These are phyloP conservation scores for Penelope pileata DNA, from an alignment of 2,113 vertebrate genomes.

Conservation along the genomic window DNA sequence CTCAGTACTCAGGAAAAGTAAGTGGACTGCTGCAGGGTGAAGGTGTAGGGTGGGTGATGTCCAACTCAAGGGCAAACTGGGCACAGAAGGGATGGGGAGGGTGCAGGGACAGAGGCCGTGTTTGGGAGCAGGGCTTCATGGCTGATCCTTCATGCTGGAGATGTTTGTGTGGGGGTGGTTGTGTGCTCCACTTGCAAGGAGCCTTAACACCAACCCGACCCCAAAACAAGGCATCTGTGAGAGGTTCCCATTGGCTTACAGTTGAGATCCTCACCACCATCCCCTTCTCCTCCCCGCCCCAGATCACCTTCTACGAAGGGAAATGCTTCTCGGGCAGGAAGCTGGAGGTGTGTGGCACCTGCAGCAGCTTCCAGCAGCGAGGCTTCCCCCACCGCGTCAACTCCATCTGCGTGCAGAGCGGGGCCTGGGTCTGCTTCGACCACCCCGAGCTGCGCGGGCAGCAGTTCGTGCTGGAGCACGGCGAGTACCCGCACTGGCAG, in stretches of 20 bases:
- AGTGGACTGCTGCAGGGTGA: constrained; percentile 46
- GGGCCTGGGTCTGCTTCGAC: constrained; percentile 90
- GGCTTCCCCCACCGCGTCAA: constrained; percentile 91
- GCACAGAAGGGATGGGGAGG: not conserved
- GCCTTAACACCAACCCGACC: not conserved
- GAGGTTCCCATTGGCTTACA: not conserved
- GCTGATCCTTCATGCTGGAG: constrained; percentile 27
- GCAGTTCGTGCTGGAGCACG: constrained; percentile 90
- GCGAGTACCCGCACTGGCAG: constrained; percentile 88
- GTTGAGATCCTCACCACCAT: accelerated
- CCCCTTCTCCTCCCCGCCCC: not conserved
- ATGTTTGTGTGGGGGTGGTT: not conserved
- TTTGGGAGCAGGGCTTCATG: not conserved
- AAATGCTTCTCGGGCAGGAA: constrained; percentile 88
- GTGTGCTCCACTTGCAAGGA: not conserved
- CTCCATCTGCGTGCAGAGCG: constrained; percentile 88
- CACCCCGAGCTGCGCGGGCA: constrained; percentile 89
- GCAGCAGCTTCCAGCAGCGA: constrained; percentile 90
- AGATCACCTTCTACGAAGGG: constrained; percentile 92
- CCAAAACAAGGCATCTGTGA: not conserved
- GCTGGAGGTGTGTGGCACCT: constrained; percentile 88
- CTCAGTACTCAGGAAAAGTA: constrained; percentile 92
- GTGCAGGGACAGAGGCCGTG: accelerated
- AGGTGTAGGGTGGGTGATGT: not conserved
- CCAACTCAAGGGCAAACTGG: not conserved